Base-by-base conservation (phyloP, 1,140 invertebrate genomes). In the Megathymus violae region DNA sequence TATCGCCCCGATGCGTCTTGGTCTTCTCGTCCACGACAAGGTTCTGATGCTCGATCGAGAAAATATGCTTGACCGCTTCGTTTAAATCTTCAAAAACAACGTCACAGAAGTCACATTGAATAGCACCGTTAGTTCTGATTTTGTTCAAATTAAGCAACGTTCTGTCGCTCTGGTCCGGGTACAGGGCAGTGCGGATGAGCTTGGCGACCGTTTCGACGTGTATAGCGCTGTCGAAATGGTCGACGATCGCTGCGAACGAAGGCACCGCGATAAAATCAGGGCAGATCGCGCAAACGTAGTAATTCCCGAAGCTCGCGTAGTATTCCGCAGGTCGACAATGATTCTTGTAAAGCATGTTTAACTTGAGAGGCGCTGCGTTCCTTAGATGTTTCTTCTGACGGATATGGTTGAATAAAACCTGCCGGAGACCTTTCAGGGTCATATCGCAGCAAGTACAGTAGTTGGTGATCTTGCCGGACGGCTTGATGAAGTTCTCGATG, bases 351-450 rank as follows among this genome's bases (percentile, higher is more conserved):
- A 89, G 64, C 51, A 86, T 46, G 0, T 71, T 41, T 0, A 91
- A 64, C 60, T 89, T 89, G 16, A 76, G 67, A 4, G 88, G 88
- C 0, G 86, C 86, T 0, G 86, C 85, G 60, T 89, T 91, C 1
- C 88, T 61, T 17, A 91, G 62, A 67, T 91, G 88, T 62, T 91
- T 91, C 48, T 91, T 91, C 63, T 91, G 88, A n/a, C 88, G 80
- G 6, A 88, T 87, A 19, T 91, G 88, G 52, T 91, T 91, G 66
- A 91, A 91, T 0, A 91, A 65, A 0, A 91, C 84, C 59, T 91
- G 88, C 31, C 88, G 65, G 0, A 85, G 86, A 14, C 88, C 88
- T 40, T 89, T 89, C 38, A 89, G 41, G 4, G 85, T 87, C 82
- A 88, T 85, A 31, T 89, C 86, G 59, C 88, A 91, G 41, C 85